A percentile compares a stretch with the other conserved stretches of the same genome.
Evolutionary conservation across 2,797 vertebrate species (phyloP).

Genomic region (Thamnophis elegans): DNA sequence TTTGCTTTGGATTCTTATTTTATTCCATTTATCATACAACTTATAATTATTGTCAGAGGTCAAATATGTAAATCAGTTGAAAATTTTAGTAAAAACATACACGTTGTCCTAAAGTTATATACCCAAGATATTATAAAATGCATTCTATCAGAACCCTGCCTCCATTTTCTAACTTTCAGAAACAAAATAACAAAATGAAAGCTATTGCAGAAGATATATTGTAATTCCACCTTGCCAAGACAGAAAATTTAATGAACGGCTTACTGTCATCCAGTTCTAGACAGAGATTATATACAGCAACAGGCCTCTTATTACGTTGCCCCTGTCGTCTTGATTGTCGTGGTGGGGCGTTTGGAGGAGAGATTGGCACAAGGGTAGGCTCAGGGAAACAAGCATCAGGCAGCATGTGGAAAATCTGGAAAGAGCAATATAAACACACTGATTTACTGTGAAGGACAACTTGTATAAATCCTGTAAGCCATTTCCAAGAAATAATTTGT

Average conservation of each 20-base stretch:
- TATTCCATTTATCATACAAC: constrained; percentile 66
- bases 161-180: constrained; percentile 35
- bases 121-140: constrained; percentile 35
- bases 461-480: constrained; percentile 52
- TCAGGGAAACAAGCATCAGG: constrained; percentile 81
- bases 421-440: constrained; percentile 64
- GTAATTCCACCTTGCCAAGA: constrained; percentile 28
- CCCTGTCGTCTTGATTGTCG: constrained; percentile 88
- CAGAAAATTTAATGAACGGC: constrained; percentile 54
- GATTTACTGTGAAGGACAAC: constrained; percentile 61
- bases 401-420: constrained; percentile 91
- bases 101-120: constrained; percentile 30
- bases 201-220: constrained; percentile 19
- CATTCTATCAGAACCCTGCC: neutral
- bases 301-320: constrained; percentile 84
- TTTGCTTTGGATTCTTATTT: constrained; percentile 68
- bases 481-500: constrained; percentile 62
- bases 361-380: constrained; percentile 69
- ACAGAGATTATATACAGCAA: constrained; percentile 92
- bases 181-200: constrained; percentile 53
- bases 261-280: constrained; percentile 91
- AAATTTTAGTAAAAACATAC: constrained; percentile 37
- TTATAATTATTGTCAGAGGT: constrained; percentile 69
- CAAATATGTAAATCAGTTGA: constrained; percentile 65
- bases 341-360: constrained; percentile 83